Conservation (phyloP, 2,888 invertebrate species). For the Tinea pellionella region DNA sequence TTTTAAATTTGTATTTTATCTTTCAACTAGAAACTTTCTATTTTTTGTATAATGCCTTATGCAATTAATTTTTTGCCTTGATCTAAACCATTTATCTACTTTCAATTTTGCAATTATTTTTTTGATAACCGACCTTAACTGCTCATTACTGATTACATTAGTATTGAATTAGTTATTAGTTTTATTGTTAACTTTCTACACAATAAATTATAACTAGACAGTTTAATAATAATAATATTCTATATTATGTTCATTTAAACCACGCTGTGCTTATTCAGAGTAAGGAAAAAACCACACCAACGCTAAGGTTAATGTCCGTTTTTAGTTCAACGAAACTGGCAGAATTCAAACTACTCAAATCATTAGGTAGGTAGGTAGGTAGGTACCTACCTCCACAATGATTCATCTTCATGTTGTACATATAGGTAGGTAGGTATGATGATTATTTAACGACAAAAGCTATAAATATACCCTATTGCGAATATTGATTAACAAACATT, state of each 20-base stretch:
- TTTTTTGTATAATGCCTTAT: neutral
- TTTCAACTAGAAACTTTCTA: too few species aligned
- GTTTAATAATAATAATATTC: neutral
- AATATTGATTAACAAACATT: neutral
- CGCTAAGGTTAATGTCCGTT: conserved; percentile 57
- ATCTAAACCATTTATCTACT: neutral
- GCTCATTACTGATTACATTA: neutral
- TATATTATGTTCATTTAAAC: neutral
- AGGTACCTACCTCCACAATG: conserved; percentile 27
- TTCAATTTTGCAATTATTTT: neutral
- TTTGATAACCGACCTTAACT: neutral
- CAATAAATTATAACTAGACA: neutral
- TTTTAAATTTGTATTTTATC: neutral
- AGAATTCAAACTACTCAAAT: conserved; percentile 19
- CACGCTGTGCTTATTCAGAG: conserved; percentile 13
- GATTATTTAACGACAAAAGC: neutral
- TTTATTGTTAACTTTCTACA: neutral
- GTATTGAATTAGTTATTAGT: neutral
- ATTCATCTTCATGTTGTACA: conserved; percentile 18
- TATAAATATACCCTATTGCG: neutral
- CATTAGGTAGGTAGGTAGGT: too few species aligned
- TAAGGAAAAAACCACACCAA: conserved; percentile 37
- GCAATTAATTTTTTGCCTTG: neutral
- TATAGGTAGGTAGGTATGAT: neutral
- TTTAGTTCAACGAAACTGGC: conserved; percentile 42